phyloP scores from a whole-genome alignment of 2,113 vertebrate species.

The Rhadina sibilatrix region DNA sequence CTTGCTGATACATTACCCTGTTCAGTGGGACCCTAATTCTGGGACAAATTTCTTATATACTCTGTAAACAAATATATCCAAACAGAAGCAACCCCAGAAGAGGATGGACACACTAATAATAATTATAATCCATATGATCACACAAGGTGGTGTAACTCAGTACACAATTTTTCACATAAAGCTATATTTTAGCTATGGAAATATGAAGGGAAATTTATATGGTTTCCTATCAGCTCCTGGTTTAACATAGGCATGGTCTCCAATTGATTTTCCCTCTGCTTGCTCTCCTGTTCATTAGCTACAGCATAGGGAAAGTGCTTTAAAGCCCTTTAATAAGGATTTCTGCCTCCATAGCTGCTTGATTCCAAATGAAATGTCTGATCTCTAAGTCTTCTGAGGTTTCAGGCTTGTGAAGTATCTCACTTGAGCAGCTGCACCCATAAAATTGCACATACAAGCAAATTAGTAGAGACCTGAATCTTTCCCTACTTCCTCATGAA shows the following conservation, averaged over 20 bases:
- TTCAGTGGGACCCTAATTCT: background rate
- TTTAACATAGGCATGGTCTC: background rate
- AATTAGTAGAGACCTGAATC: background rate
- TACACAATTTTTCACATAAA: background rate
- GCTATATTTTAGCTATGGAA: background rate
- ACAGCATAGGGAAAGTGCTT: background rate
- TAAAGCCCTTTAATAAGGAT: background rate
- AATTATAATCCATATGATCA: background rate
- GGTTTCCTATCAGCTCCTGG: background rate
- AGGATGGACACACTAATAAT: background rate
- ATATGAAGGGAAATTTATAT: background rate
- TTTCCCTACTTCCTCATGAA: background rate
- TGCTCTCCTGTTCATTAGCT: background rate
- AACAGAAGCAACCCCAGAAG: background rate
- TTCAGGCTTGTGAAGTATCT: conserved; percentile 6
- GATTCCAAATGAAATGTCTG: background rate
- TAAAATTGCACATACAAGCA: background rate
- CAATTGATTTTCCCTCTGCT: background rate
- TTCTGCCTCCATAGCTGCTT: background rate
- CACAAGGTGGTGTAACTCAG: background rate
- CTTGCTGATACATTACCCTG: background rate
- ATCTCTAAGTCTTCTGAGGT: background rate
- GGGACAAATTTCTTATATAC: background rate
- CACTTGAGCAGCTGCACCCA: conserved; percentile 14
- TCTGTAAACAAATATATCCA: background rate